A percentile compares a stretch with the other conserved stretches of the same genome.
Evolutionary conservation across 2,113 vertebrate genomes (phyloP).

Genomic region (Piprites chloris): DNA sequence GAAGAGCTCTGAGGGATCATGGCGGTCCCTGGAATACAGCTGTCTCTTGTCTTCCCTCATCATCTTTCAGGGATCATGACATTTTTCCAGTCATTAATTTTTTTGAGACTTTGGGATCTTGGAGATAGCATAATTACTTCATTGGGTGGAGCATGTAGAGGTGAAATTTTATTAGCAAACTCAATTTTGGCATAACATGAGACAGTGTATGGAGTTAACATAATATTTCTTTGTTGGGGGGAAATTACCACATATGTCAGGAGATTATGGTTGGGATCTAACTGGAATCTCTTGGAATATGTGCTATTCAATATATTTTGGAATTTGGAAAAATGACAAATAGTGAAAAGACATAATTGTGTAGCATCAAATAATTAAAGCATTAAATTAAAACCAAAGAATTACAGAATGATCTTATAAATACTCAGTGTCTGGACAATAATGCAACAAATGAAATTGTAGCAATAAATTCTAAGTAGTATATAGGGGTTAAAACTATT

Average conservation of each 20-base stretch:
- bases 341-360: not conserved
- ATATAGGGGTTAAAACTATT: not conserved
- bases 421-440: not conserved
- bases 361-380: conserved; percentile 29
- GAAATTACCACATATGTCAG: not conserved
- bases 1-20: not conserved
- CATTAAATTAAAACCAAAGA: conserved; percentile 6
- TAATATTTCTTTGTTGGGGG: not conserved
- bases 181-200: not conserved
- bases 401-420: not conserved
- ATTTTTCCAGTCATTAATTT: not conserved
- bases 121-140: not conserved
- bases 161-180: not conserved
- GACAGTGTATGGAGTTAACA: not conserved
- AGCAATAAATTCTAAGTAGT: conserved; percentile 26
- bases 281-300: not conserved
- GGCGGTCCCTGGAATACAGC: not conserved
- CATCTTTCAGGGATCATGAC: not conserved
- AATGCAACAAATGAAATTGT: conserved; percentile 34
- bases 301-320: not conserved
- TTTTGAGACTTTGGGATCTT: not conserved
- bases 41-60: not conserved
- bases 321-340: not conserved
- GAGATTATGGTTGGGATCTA: not conserved
- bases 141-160: not conserved